phyloP scores from a whole-genome alignment of 1,140 invertebrate genomes.

The Wasmannia auropunctata region DNA sequence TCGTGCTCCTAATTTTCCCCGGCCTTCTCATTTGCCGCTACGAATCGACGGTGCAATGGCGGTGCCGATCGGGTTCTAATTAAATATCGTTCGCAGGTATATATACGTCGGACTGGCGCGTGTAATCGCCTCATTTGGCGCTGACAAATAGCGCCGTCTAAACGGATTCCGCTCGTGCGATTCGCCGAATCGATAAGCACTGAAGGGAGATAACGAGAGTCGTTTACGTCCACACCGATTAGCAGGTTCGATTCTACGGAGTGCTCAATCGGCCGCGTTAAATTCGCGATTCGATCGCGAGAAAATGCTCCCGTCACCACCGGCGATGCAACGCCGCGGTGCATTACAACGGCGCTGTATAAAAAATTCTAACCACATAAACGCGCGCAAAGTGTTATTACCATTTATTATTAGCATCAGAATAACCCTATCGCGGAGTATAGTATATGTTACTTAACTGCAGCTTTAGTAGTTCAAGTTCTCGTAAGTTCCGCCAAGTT shows the following conservation, averaged over 20 bases:
- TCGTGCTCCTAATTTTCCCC: conserved; percentile 30
- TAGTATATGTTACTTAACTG: not conserved
- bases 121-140: conserved; percentile 72
- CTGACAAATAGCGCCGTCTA: conserved; percentile 74
- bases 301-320: conserved; percentile 38
- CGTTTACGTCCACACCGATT: conserved; percentile 73
- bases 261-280: conserved; percentile 61
- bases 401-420: conserved; percentile 3
- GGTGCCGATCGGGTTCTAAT: conserved; percentile 65
- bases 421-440: not conserved
- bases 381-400: not conserved
- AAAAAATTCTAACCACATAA: conserved; percentile 3
- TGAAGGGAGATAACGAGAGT: conserved; percentile 72
- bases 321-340: not conserved
- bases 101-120: conserved; percentile 25
- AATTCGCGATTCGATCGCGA: conserved; percentile 48
- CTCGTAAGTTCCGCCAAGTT: not conserved
- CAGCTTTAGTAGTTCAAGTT: not conserved
- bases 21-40: not conserved
- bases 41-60: conserved; percentile 10
- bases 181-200: conserved; percentile 73
- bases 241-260: conserved; percentile 60
- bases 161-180: conserved; percentile 72
- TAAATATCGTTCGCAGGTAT: conserved; percentile 64
- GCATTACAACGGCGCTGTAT: not conserved